Base-by-base conservation (phyloP, 2,113 vertebrate genomes). In the Eclectus roratus region DNA sequence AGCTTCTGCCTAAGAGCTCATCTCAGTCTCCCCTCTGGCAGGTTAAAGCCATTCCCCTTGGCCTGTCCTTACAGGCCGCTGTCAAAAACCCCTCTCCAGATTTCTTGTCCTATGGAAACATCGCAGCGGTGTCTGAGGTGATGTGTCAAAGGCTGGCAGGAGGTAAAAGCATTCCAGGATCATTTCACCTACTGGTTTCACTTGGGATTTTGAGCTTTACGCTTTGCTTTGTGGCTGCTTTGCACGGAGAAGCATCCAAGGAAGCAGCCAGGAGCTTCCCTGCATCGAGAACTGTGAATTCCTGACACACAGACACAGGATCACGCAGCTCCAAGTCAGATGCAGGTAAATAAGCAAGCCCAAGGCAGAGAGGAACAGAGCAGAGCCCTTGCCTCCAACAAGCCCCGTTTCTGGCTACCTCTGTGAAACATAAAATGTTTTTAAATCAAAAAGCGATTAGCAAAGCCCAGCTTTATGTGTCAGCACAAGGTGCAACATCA, bases 51-150 rank as follows among this genome's bases (percentile, higher is more conserved):
- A 15, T 58, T 35, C 33, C 56, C 33, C 56, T n/a, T 58, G 56
- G 2, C 20, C 56, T n/a, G 56, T 23, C 56, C 33, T 0, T 58
- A 35, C 33, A 10, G 33, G 20, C 33, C 33, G 20, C n/a, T n/a
- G 33, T 14, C 20, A 23, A 23, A 50, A 23, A 7, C 20, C 20
- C 33, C 56, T 58, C 33, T 58, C 33, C 33, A n/a, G 56, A 9
- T 58, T 58, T 58, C 56, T 15, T 35, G 20, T 35, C 33, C 70
- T 11, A 33, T 1, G 17, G 49, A 35, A 85, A 80, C 46, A 29
- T 7, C 7, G 5, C 0, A 1, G 41, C 0, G 0, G 9, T 16
- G 69, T 11, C 4, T 2, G 41, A 74, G 56, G 64, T 3, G 4
- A 21, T 1, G 29, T 33, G 49, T 52, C 44, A 61, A 24, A 91